phyloP scores from a whole-genome alignment of 2,888 invertebrate species.

The Hemaris fuciformis region DNA sequence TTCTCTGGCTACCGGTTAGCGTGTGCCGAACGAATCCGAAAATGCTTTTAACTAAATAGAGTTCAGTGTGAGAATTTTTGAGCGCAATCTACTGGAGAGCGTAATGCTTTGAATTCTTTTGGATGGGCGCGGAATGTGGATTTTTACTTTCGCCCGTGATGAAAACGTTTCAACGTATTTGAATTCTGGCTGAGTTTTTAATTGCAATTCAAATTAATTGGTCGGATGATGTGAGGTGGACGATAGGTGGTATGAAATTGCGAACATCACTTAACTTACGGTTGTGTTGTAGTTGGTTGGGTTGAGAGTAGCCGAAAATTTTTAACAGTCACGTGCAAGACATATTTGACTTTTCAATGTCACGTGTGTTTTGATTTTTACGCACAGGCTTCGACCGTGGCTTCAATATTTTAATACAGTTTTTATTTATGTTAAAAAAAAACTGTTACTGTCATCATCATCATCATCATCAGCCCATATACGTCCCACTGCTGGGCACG shows the following conservation, averaged over 20 bases:
- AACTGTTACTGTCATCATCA: too few relatives aligned
- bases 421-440: too few relatives aligned
- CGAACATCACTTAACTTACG: too few relatives aligned
- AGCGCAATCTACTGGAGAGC: constrained; percentile 18
- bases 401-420: too few relatives aligned
- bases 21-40: constrained; percentile 17
- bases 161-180: constrained; percentile 6
- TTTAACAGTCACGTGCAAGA: too few relatives aligned
- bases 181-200: background rate
- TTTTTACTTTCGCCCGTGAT: background rate
- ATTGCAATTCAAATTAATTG: constrained; percentile 9
- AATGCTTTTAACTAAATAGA: constrained; percentile 26
- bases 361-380: too few relatives aligned
- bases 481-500: too few relatives aligned
- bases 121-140: background rate
- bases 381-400: too few relatives aligned
- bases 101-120: constrained; percentile 1
- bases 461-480: too few relatives aligned
- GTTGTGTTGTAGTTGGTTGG: too few relatives aligned
- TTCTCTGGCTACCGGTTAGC: constrained; percentile 5
- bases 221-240: background rate
- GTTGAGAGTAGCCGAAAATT: too few relatives aligned
- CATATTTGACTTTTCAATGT: too few relatives aligned
- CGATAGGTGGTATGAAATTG: background rate
- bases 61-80: constrained; percentile 20